A percentile compares a stretch with the other conserved stretches of the same genome.
phyloP scores from a whole-genome alignment of 1,140 invertebrate species.

The Papilio polyxenes region DNA sequence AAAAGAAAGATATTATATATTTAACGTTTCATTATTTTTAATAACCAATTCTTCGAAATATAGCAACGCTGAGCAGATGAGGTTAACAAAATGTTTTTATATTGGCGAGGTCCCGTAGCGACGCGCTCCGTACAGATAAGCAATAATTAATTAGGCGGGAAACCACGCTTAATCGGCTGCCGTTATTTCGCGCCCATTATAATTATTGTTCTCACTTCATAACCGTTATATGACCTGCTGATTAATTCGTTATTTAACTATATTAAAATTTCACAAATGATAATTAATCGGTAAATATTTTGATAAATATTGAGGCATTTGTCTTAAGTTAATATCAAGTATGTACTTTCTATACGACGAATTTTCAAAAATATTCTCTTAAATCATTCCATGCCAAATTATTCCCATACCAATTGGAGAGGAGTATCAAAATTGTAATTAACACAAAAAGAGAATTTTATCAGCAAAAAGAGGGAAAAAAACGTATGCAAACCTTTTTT shows the following conservation, averaged over 20 bases:
- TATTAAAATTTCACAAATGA: neutral
- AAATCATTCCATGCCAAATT: too few species aligned
- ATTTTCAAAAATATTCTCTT: too few species aligned
- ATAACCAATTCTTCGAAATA: slow-evolving; percentile 3
- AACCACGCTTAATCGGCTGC: slow-evolving; percentile 53
- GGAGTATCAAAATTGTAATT: too few species aligned
- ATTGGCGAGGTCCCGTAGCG: slow-evolving; percentile 21
- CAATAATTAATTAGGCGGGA: slow-evolving; percentile 63
- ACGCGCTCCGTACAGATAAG: slow-evolving; percentile 55
- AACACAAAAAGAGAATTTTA: too few species aligned
- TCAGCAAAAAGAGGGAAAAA: too few species aligned
- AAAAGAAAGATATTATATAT: neutral
- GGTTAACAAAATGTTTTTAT: slow-evolving; percentile 32
- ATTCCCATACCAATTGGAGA: too few species aligned
- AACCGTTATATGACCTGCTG: slow-evolving; percentile 49
- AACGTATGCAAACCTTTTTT: too few species aligned
- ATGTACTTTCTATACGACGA: too few species aligned
- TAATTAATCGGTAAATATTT: neutral
- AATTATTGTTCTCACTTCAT: slow-evolving; percentile 58
- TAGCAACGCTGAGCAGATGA: neutral
- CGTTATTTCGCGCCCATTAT: slow-evolving; percentile 55
- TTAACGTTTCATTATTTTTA: neutral
- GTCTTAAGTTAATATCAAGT: too few species aligned
- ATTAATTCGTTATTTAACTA: slow-evolving; percentile 22
- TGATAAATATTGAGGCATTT: too few species aligned